Conservation (phyloP, 2,797 vertebrate genomes). For the Decapterus maruadsi region DNA sequence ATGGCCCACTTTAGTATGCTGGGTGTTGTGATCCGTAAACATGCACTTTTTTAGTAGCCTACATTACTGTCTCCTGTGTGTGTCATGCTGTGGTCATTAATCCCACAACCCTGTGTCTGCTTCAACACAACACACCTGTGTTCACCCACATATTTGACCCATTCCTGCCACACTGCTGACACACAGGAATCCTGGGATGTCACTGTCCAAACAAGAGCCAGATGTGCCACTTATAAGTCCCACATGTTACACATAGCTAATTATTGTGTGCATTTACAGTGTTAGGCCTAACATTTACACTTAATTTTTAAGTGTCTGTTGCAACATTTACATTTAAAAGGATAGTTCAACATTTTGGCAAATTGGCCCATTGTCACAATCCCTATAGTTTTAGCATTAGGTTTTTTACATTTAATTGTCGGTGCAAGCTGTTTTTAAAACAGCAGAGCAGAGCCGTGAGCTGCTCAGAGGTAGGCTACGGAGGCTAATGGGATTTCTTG, state of each 20-base stretch:
- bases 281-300: background rate
- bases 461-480: too few species aligned
- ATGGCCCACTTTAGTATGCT: conserved; percentile 53
- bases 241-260: background rate
- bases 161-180: conserved; percentile 22
- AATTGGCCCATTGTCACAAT: too few species aligned
- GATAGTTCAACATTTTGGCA: too few species aligned
- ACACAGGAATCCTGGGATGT: conserved; percentile 4
- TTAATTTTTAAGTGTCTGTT: conserved; percentile 25
- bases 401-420: too few species aligned
- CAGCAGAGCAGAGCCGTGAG: too few species aligned
- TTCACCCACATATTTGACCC: conserved; percentile 27
- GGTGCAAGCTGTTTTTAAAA: too few species aligned
- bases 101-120: background rate
- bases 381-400: too few species aligned
- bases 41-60: conserved; percentile 26
- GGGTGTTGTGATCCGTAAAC: conserved; percentile 32
- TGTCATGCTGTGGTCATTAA: conserved; percentile 22
- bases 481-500: too few species aligned
- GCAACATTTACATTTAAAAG: background rate
- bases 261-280: background rate
- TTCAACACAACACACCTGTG: background rate
- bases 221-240: conserved; percentile 19
- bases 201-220: conserved; percentile 18
- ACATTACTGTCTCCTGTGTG: background rate